Conservation (phyloP, 1,140 invertebrate genomes). For the Solenopsis invicta region DNA sequence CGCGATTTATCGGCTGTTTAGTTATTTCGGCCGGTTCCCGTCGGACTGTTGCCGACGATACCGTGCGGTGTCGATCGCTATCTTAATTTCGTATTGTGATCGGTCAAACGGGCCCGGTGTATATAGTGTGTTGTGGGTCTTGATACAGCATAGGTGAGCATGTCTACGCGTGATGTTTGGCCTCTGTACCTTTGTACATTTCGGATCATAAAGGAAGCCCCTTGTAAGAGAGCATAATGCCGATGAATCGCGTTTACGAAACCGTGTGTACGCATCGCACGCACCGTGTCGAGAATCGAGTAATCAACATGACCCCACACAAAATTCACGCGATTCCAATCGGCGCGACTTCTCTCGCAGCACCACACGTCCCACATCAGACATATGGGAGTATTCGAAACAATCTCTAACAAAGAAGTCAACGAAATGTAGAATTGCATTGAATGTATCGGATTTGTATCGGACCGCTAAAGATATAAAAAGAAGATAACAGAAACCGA, state of each 20-base stretch:
- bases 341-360: not conserved
- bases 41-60: slow-evolving; percentile 66
- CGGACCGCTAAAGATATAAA: not conserved
- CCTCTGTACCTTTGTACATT: slow-evolving; percentile 61
- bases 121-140: slow-evolving; percentile 18
- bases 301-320: slow-evolving; percentile 56
- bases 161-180: slow-evolving; percentile 37
- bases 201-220: slow-evolving; percentile 27
- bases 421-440: not conserved
- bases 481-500: not conserved
- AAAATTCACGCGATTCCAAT: slow-evolving; percentile 7
- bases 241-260: slow-evolving; percentile 63
- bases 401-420: not conserved
- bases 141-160: slow-evolving; percentile 3
- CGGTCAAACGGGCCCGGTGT: slow-evolving; percentile 62
- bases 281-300: slow-evolving; percentile 52
- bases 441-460: not conserved
- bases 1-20: slow-evolving; percentile 75
- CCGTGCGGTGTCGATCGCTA: slow-evolving; percentile 75
- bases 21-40: slow-evolving; percentile 72
- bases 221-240: slow-evolving; percentile 65
- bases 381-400: not conserved
- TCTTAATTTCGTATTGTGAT: slow-evolving; percentile 80
- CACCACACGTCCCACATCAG: not conserved
- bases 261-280: slow-evolving; percentile 46